A percentile compares a stretch with the other conserved stretches of the same genome.
Evolutionary conservation across 2,113 vertebrate genomes (phyloP).

Genomic region (Diphyllodes magnificus): DNA sequence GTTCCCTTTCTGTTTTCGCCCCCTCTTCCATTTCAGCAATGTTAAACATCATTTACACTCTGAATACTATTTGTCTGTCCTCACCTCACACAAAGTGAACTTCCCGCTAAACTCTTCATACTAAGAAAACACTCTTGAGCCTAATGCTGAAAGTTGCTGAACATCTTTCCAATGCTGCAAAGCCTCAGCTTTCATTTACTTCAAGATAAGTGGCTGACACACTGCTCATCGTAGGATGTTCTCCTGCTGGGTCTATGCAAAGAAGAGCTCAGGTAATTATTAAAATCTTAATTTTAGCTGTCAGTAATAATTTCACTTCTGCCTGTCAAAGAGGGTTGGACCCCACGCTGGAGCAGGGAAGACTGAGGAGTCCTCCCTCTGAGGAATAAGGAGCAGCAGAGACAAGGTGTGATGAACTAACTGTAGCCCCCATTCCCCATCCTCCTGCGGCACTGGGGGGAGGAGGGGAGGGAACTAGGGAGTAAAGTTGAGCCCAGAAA

Average conservation of each 20-base stretch:
- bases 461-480: not conserved
- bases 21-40: not conserved
- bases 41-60: not conserved
- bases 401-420: not conserved
- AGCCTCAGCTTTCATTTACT: conserved; percentile 16
- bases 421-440: not conserved
- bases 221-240: not conserved
- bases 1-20: not conserved
- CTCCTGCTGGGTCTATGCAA: conserved; percentile 36
- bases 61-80: not conserved
- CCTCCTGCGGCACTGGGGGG: not conserved
- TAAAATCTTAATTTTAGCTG: conserved; percentile 38
- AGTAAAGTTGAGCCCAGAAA: not conserved
- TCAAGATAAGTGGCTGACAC: not conserved
- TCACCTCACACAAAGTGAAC: not conserved
- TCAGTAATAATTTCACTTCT: conserved; percentile 26
- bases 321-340: not conserved
- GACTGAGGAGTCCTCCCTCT: not conserved
- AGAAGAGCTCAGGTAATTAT: conserved; percentile 2
- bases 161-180: not conserved
- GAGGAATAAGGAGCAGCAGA: not conserved
- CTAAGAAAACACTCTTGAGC: not conserved
- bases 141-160: not conserved
- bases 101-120: not conserved
- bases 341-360: not conserved